A percentile compares a stretch with the other conserved stretches of the same genome.
Conservation (phyloP, 2,888 invertebrate species). For the Apodemia hepburni region DNA sequence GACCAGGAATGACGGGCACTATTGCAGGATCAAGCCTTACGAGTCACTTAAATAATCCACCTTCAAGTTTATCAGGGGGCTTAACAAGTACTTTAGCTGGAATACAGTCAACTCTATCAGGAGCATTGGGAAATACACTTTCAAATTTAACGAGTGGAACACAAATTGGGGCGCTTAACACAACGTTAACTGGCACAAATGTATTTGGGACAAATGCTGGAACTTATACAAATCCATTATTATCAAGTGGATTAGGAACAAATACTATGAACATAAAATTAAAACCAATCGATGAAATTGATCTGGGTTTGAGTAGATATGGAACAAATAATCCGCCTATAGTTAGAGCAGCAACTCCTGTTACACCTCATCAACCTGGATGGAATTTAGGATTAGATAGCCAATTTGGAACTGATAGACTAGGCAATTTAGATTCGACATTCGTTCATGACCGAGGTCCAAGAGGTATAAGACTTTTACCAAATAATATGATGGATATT, state of each 20-base stretch:
- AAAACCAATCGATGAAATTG: slow-evolving; percentile 87
- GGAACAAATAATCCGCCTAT: slow-evolving; percentile 62
- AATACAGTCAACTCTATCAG: slow-evolving; percentile 61
- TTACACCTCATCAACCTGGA: slow-evolving; percentile 81
- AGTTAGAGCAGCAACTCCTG: slow-evolving; percentile 81
- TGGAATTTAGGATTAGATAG: slow-evolving; percentile 82
- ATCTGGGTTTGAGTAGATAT: slow-evolving; percentile 82
- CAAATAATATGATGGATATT: slow-evolving; percentile 67
- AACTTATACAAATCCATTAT: slow-evolving; percentile 84
- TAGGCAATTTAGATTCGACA: slow-evolving; percentile 75
- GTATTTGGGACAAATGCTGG: slow-evolving; percentile 62
- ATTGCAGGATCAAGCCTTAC: slow-evolving; percentile 70
- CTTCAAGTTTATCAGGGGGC: slow-evolving; percentile 65
- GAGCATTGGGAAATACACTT: slow-evolving; percentile 64
- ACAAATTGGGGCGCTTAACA: slow-evolving; percentile 63
- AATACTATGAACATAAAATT: slow-evolving; percentile 83
- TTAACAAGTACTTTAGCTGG: slow-evolving; percentile 64
- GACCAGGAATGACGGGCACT: slow-evolving; percentile 70
- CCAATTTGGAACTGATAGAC: slow-evolving; percentile 80
- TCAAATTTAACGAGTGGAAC: slow-evolving; percentile 62
- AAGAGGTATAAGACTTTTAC: slow-evolving; percentile 76
- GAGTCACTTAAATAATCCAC: slow-evolving; percentile 67
- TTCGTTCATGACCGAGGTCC: slow-evolving; percentile 81
- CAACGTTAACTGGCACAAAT: slow-evolving; percentile 58
- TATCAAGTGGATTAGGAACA: slow-evolving; percentile 78